Base-by-base conservation (phyloP, 1,140 invertebrate species). In the Telenomus remus region DNA sequence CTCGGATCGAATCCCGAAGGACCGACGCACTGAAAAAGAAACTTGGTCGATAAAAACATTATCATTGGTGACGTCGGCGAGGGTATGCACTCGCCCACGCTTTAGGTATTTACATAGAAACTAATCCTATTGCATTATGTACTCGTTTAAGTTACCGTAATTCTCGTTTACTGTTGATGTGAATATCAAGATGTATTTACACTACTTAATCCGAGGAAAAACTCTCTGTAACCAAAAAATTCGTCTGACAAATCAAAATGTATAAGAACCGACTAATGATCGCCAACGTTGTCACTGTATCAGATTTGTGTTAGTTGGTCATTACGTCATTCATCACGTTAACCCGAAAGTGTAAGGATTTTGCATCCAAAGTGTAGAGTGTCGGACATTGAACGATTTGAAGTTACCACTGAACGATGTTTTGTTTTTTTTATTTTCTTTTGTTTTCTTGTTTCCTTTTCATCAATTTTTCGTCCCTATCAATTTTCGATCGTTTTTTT, bases 81-180 rank as follows among this genome's bases (percentile, higher is more conserved):
- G 86, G 86, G 86, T 88, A 86, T 84, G 85, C 86, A 88, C 87
- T 87, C 87, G 82, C 79, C 82, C 79, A 82, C 81, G 85, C 85
- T 87, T 88, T 88, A 87, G 86, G 87, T 88, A 88, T 88, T 86
- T 88, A 88, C 87, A 88, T 83, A 86, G 83, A 88, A 87, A 88
- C 86, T 88, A 88, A 88, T 79, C 83, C 86, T 88, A 88, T 87
- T 86, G 85, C 80, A 81, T 86, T 85, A 85, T 86, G 82, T 85
- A 85, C 81, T 84, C 79, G 81, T 87, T 87, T 83, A 87, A 86
- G 81, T 85, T 85, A 85, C 78, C 80, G 84, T 86, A 86, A 84
- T 86, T 85, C 85, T 86, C 82, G 83, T 84, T 86, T 27, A 27
- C 19, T 27, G 81, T 85, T 86, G 82, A 82, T 87, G 83, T 78